These are phyloP conservation scores for Zaprionus ghesquierei DNA, from an alignment of 1,140 invertebrate genomes.

Conservation along the genomic window DNA sequence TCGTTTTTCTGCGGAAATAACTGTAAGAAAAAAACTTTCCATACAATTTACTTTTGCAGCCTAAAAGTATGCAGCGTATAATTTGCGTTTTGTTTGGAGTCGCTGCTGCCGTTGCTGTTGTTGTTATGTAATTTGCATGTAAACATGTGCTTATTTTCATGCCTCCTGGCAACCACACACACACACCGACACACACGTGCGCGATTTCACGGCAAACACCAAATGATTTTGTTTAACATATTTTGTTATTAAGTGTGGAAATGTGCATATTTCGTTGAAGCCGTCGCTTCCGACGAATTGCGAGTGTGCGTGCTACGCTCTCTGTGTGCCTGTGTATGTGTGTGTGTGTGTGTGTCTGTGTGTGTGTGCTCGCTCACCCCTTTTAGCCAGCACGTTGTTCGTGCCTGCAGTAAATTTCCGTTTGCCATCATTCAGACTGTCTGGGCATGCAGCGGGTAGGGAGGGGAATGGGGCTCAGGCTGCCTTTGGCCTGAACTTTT, in stretches of 20 bases:
- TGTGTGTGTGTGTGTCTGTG: background rate
- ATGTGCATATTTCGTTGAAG: constrained; percentile 74
- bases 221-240: constrained; percentile 82
- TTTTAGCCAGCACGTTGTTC: constrained; percentile 41
- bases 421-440: constrained; percentile 67
- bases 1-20: constrained; percentile 68
- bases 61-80: constrained; percentile 77
- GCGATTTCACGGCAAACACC: constrained; percentile 70
- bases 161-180: constrained; percentile 48
- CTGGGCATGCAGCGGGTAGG: constrained; percentile 30
- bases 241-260: constrained; percentile 82
- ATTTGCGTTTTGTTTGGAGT: constrained; percentile 72
- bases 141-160: constrained; percentile 72
- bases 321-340: background rate
- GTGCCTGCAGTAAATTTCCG: constrained; percentile 80
- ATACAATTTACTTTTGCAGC: constrained; percentile 74
- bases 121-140: constrained; percentile 77
- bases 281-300: constrained; percentile 23
- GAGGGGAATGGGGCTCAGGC: too few relatives aligned
- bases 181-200: constrained; percentile 4
- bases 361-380: background rate
- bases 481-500: constrained; percentile 57
- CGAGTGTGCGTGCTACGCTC: background rate
- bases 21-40: constrained; percentile 58
- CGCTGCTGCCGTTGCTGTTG: constrained; percentile 17